Percentiles rank a stretch among this genome's conserved stretches.
phyloP scores from a whole-genome alignment of 2,888 invertebrate genomes.

The Dorcus hopei region DNA sequence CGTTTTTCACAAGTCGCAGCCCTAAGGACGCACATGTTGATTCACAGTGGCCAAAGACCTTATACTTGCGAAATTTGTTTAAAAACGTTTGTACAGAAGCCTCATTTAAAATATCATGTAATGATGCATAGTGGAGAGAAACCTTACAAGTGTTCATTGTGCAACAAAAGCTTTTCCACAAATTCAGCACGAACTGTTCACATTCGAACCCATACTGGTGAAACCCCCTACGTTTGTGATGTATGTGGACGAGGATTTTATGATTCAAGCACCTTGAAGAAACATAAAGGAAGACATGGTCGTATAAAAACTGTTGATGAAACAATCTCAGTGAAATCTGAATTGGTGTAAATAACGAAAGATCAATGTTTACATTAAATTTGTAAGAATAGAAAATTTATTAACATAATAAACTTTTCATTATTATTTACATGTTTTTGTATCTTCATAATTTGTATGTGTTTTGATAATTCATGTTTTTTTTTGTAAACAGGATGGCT shows the following conservation, averaged over 20 bases:
- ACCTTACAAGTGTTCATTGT: conserved; percentile 19
- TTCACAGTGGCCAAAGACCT: conserved; percentile 39
- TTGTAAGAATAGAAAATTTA: too few relatives aligned
- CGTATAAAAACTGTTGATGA: too few relatives aligned
- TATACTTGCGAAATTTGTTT: conserved; percentile 21
- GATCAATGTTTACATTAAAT: too few relatives aligned
- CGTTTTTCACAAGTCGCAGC: too few relatives aligned
- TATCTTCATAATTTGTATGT: neutral
- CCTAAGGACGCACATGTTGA: conserved; percentile 36
- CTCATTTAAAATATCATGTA: conserved; percentile 21
- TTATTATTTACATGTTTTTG: too few relatives aligned
- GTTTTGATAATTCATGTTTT: neutral
- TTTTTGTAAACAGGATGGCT: neutral
- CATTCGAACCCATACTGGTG: conserved; percentile 25
- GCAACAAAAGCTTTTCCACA: conserved; percentile 20
- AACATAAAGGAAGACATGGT: conserved; percentile 20
- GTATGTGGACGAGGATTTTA: conserved; percentile 26
- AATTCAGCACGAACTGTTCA: conserved; percentile 26
- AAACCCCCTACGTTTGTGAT: conserved; percentile 26
- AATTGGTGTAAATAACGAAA: too few relatives aligned
- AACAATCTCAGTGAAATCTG: too few relatives aligned
- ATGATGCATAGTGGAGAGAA: conserved; percentile 22
- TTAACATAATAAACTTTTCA: too few relatives aligned
- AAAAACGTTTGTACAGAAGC: conserved; percentile 16
- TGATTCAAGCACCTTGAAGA: conserved; percentile 27